Percentiles rank a stretch among this genome's conserved stretches.
These are phyloP conservation scores for Sphaerophoria rueppellii DNA, from an alignment of 2,888 invertebrate genomes.

Conservation along the genomic window DNA sequence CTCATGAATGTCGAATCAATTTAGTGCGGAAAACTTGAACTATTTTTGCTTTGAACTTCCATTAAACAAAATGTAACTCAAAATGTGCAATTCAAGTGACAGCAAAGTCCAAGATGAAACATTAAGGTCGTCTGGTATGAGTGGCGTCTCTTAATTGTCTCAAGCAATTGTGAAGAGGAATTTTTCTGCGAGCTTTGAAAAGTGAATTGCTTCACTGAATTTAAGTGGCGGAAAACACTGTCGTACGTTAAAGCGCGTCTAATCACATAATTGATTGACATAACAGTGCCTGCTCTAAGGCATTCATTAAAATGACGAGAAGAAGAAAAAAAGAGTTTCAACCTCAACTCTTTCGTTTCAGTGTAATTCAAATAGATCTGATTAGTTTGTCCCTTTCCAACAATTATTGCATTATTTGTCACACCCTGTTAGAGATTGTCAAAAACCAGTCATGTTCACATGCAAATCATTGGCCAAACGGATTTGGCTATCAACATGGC, in stretches of 20 bases:
- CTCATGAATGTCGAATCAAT: constrained; percentile 3
- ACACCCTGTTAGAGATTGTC: constrained; percentile 27
- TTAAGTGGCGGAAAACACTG: not conserved
- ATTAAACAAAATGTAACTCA: not conserved
- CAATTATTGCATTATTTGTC: constrained; percentile 6
- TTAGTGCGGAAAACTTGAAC: constrained; percentile 34
- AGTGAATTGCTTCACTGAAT: not conserved
- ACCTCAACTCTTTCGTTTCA: constrained; percentile 31
- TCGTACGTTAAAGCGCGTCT: constrained; percentile 6
- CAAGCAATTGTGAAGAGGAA: constrained; percentile 21
- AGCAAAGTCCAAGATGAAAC: constrained; percentile 8
- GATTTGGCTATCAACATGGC: constrained; percentile 17
- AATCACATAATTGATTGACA: constrained; percentile 16
- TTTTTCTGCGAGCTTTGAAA: not conserved
- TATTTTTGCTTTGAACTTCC: constrained; percentile 9
- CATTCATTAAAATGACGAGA: not conserved
- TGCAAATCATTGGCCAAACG: constrained; percentile 46
- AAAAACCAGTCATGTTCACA: constrained; percentile 39
- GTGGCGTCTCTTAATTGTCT: constrained; percentile 12
- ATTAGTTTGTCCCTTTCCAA: constrained; percentile 1
- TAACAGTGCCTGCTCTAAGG: not conserved
- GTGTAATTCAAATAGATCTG: constrained; percentile 5
- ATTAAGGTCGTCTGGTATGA: constrained; percentile 32
- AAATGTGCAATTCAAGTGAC: not conserved
- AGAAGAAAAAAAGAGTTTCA: constrained; percentile 13